Evolutionary conservation across 2,888 invertebrate genomes (phyloP).

Genomic region (Chironomus riparius): DNA sequence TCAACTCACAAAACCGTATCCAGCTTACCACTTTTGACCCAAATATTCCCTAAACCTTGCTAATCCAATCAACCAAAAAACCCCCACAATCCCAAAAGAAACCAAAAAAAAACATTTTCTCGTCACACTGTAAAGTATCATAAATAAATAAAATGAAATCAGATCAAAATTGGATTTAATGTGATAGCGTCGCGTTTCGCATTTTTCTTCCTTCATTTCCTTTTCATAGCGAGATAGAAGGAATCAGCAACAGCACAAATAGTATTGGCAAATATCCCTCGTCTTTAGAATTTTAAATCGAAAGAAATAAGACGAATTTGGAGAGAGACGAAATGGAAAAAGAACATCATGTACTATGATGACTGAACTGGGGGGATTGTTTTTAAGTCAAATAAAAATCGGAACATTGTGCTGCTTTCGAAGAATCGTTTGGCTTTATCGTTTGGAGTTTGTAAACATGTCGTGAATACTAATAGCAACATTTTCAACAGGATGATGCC

Average conservation of each 20-base stretch:
- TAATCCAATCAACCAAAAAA: too few relatives aligned
- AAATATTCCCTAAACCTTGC: too few relatives aligned
- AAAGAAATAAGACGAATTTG: background rate
- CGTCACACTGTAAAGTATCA: background rate
- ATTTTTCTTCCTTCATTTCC: background rate
- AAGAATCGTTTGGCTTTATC: constrained; percentile 25
- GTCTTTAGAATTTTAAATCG: too few relatives aligned
- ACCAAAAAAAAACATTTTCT: too few relatives aligned
- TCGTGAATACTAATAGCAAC: constrained; percentile 22
- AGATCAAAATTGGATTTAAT: constrained; percentile 26
- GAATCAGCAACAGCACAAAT: background rate
- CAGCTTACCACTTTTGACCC: too few relatives aligned
- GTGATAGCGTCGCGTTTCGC: constrained; percentile 13
- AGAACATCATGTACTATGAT: background rate
- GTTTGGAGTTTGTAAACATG: constrained; percentile 22
- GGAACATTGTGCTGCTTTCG: background rate
- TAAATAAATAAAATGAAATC: constrained; percentile 27
- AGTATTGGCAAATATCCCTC: background rate
- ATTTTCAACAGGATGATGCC: constrained; percentile 7
- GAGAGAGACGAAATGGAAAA: background rate
- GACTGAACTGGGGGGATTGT: too few relatives aligned
- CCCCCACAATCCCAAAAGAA: too few relatives aligned
- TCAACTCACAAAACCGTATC: too few relatives aligned
- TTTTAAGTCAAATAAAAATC: background rate
- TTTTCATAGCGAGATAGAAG: background rate